Conservation (phyloP, 2,797 vertebrate species). For the Halcyon badia region DNA sequence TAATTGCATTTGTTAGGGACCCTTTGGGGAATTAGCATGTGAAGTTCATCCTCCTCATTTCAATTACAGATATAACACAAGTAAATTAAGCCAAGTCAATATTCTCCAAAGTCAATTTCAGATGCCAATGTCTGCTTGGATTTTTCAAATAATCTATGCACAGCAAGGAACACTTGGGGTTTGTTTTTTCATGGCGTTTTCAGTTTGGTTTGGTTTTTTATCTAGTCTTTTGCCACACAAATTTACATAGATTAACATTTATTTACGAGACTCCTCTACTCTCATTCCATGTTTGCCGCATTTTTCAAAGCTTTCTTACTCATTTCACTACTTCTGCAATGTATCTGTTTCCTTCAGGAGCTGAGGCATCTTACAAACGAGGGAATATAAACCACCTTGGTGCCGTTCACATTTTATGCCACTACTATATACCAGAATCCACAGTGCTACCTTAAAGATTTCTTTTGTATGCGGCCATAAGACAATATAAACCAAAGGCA, state of each 20-base stretch:
- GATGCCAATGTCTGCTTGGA: conserved; percentile 5
- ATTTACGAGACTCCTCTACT: background rate
- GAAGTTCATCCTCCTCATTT: conserved; percentile 49
- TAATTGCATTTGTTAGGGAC: conserved; percentile 25
- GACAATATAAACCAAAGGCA: background rate
- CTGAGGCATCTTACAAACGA: background rate
- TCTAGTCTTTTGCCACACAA: background rate
- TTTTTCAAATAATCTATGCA: conserved; percentile 31
- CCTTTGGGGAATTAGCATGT: background rate
- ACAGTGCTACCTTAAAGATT: background rate
- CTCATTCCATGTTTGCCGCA: background rate
- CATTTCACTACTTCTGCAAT: background rate
- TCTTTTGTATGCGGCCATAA: background rate
- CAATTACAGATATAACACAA: conserved; percentile 52
- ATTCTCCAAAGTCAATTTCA: conserved; percentile 41
- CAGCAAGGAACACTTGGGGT: background rate
- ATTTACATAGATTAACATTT: background rate
- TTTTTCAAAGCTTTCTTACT: background rate
- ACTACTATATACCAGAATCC: background rate
- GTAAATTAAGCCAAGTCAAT: conserved; percentile 47
- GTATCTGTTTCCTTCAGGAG: background rate
- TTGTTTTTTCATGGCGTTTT: background rate
- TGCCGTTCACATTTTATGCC: background rate
- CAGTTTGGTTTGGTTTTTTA: background rate
- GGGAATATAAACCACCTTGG: background rate